Base-by-base conservation (phyloP, 1,140 invertebrate species). In the Triops longicaudatus region DNA sequence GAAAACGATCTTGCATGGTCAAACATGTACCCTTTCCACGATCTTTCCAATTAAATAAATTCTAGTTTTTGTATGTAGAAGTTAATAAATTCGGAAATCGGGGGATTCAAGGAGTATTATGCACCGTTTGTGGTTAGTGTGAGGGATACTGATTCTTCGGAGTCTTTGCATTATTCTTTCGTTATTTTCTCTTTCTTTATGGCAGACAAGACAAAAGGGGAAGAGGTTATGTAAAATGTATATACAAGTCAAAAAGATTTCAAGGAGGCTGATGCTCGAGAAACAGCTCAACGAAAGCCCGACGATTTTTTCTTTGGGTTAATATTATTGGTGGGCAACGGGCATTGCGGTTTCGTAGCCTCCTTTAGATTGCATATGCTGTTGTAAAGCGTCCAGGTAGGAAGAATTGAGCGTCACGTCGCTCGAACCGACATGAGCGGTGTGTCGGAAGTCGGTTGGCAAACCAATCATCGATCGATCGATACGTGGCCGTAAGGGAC, bases 401-500 rank as follows among this genome's bases (percentile, higher is more conserved):
- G 90, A 89, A 76, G 88, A 89, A 1, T 88, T 90, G 84, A 91
- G 88, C 81, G 92, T 90, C 73, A 92, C 87, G 83, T 96, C 94
- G 27, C 90, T 90, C n/a, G 92, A 93, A n/a, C 95, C 88, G 81
- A 94, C 91, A 83, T 95, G 93, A 75, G 90, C 93, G n/a, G 94
- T 95, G 82, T 97, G 95, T 78, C 92, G 90, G 83, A 97, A 97
- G 85, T 97, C 93, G 77, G 93, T 96, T 7, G 95, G 95, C 76
- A 89, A 89, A 74, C 95, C 92, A 81, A 97, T 97, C 94, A 96
- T 96, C 63, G 93, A 93, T 42, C 93, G 87, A 84, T 97, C 95
- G 86, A 97, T 94, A 84, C 91, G 89, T 80, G 89, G 83, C 80
- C 91, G 86, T 77, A 88, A 87, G 77, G 85, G 86, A 80, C 88